Evolutionary conservation across 2,797 vertebrate species (phyloP).

Genomic region (Betta splendens): DNA sequence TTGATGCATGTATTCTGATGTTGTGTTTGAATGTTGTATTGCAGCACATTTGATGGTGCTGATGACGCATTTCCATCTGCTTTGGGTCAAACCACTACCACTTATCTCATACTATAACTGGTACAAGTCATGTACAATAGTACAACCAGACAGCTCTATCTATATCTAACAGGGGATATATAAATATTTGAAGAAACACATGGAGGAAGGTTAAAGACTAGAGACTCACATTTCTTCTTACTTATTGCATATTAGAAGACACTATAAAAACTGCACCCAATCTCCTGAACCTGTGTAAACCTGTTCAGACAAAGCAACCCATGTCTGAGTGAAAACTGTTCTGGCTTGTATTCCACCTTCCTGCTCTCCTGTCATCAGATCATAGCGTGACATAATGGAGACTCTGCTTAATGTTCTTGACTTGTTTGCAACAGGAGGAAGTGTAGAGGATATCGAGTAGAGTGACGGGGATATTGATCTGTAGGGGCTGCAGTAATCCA

Average conservation of each 20-base stretch:
- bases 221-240: slow-evolving; percentile 6
- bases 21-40: too few relatives aligned
- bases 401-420: slow-evolving; percentile 32
- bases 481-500: slow-evolving; percentile 41
- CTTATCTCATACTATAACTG: too few relatives aligned
- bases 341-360: slow-evolving; percentile 7
- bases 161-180: too few relatives aligned
- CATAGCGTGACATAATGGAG: slow-evolving; percentile 8
- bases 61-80: too few relatives aligned
- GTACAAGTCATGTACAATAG: too few relatives aligned
- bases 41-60: too few relatives aligned
- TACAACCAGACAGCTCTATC: too few relatives aligned
- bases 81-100: too few relatives aligned
- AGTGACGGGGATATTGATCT: slow-evolving; percentile 55
- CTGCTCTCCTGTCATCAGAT: slow-evolving; percentile 3
- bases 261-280: background rate
- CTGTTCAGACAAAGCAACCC: too few relatives aligned
- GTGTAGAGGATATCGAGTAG: slow-evolving; percentile 37
- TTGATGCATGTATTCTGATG: too few relatives aligned
- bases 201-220: slow-evolving; percentile 6
- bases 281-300: too few relatives aligned
- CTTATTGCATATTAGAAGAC: background rate
- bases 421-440: slow-evolving; percentile 39
- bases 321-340: background rate
- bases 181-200: too few relatives aligned